Conservation (phyloP, 2,797 vertebrate genomes). For the Macropodus opercularis region DNA sequence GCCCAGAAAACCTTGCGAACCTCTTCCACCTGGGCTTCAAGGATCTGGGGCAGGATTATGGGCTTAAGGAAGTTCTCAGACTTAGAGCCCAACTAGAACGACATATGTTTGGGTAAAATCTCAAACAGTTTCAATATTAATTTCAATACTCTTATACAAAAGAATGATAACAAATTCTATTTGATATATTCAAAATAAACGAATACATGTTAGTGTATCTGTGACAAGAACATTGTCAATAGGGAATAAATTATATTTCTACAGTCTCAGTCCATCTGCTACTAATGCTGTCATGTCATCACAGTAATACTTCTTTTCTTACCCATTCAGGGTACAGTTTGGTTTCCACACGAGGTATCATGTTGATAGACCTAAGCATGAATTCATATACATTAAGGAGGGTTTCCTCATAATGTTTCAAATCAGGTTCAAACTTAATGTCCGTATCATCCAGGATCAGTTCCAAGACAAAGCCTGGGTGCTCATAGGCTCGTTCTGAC, state of each 20-base stretch:
- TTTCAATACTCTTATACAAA: not conserved
- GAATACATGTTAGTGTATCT: too few relatives aligned
- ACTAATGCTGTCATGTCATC: not conserved
- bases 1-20: conserved; percentile 76
- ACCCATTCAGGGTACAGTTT: conserved; percentile 86
- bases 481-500: conserved; percentile 79
- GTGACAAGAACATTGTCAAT: not conserved
- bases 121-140: not conserved
- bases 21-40: conserved; percentile 79
- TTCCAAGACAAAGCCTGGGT: conserved; percentile 86
- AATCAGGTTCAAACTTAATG: conserved; percentile 86
- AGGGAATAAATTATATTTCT: not conserved
- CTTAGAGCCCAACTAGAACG: conserved; percentile 67
- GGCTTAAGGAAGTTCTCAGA: conserved; percentile 79
- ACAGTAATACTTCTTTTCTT: conserved; percentile 48
- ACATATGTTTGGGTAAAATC: not conserved
- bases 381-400: conserved; percentile 82
- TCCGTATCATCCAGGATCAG: conserved; percentile 81
- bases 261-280: not conserved
- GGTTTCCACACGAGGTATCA: conserved; percentile 87
- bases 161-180: not conserved
- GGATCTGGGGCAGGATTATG: conserved; percentile 84
- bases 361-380: conserved; percentile 84
- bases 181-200: too few relatives aligned
- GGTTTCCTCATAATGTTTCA: conserved; percentile 78